Evolutionary conservation across 2,113 vertebrate genomes (phyloP).

Genomic region (Ctenodactylus gundi): DNA sequence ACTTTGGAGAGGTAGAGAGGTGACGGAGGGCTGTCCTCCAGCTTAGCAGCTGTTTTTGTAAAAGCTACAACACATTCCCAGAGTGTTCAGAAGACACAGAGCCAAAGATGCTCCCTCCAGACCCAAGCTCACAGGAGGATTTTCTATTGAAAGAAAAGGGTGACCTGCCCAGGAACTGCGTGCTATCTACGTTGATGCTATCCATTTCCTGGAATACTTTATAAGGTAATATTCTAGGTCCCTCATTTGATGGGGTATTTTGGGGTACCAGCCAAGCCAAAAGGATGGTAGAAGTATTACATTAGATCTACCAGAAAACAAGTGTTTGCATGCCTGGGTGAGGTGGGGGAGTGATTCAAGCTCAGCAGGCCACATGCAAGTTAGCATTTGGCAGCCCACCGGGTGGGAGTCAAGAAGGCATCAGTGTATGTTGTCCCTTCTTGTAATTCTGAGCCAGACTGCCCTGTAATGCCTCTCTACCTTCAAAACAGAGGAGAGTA

Average conservation of each 20-base stretch:
- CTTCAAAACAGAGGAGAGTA: not conserved
- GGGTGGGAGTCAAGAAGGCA: not conserved
- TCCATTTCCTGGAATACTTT: not conserved
- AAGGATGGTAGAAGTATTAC: not conserved
- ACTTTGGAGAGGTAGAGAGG: not conserved
- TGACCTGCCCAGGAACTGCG: rapidly evolving
- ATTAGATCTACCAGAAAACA: not conserved
- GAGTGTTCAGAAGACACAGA: not conserved
- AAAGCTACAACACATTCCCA: not conserved
- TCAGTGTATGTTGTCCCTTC: not conserved
- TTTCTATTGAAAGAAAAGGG: not conserved
- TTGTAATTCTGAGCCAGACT: not conserved
- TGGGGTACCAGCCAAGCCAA: not conserved
- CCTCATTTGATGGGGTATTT: not conserved
- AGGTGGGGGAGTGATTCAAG: not conserved
- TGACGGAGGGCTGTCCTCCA: not conserved
- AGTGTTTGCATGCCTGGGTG: too few relatives aligned
- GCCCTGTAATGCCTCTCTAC: not conserved
- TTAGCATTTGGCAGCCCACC: not conserved
- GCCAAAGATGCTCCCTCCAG: not conserved
- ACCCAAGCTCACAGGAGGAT: not conserved
- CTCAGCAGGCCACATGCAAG: rapidly evolving
- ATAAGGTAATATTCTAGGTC: not conserved
- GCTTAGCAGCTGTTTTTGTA: not conserved
- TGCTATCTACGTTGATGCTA: too few relatives aligned